A percentile compares a stretch with the other conserved stretches of the same genome.
Evolutionary conservation across 2,113 vertebrate genomes (phyloP).

Genomic region (Naja naja): DNA sequence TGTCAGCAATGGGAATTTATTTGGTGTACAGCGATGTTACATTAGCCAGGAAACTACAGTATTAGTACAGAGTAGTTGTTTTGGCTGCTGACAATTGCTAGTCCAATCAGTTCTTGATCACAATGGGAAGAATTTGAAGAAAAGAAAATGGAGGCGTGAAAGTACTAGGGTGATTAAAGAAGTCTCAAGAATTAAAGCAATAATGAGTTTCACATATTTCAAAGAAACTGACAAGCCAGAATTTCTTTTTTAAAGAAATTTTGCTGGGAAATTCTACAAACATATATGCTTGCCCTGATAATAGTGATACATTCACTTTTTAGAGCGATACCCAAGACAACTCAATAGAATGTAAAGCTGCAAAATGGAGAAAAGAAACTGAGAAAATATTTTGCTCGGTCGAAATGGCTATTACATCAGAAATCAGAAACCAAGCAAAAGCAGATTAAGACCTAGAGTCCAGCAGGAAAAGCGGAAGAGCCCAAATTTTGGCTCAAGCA

Average conservation of each 20-base stretch:
- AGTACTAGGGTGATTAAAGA: not conserved
- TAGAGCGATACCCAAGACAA: not conserved
- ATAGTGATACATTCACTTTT: not conserved
- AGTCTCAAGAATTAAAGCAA: not conserved
- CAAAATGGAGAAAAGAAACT: not conserved
- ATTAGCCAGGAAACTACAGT: no score
- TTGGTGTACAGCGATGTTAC: no score
- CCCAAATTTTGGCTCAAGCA: not conserved
- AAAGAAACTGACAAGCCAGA: not conserved
- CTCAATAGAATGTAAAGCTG: not conserved
- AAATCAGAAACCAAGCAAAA: not conserved
- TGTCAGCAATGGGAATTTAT: no score
- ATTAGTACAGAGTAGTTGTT: no score
- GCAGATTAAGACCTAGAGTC: not conserved
- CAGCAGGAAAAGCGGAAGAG: not conserved
- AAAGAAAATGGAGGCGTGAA: no score
- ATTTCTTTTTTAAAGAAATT: not conserved
- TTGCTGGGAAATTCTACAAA: not conserved
- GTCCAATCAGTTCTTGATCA: no score
- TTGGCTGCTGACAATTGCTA: no score
- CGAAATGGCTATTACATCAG: not conserved
- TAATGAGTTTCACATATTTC: not conserved
- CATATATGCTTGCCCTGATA: not conserved
- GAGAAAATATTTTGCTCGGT: not conserved
- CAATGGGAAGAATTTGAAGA: no score